Base-by-base conservation (phyloP, 2,113 vertebrate genomes). In the Catharus minimus region DNA sequence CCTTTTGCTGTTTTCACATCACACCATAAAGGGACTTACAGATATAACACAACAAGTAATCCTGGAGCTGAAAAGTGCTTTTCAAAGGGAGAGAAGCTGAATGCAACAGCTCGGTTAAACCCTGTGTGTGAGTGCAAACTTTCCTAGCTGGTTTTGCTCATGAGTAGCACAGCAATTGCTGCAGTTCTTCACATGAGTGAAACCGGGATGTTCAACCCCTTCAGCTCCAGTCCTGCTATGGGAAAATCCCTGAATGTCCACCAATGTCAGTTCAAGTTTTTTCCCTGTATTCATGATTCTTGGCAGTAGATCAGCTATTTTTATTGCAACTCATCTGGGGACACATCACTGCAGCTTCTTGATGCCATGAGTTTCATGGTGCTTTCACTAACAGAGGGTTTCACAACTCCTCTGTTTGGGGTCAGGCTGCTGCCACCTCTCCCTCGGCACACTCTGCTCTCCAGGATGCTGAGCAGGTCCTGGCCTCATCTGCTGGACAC, bases 391-490 rank as follows among this genome's bases (percentile, higher is more conserved):
- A 5, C 14, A 55, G 38, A 74, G 32, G 7, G 16, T 36, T 39
- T 39, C 49, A 61, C 32, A 80, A 4, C 5, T 17, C 8, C 44
- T 79, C 10, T 62, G 36, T 44, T 11, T 57, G 53, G 57, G 36
- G 32, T 36, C 32, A 52, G 22, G 33, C 41, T 56, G 52, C 82
- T 55, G 60, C 56, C 55, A 47, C 14, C 46, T n/a, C 24, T 64
- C 49, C n/a, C 36, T 46, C 22, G 32, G n/a, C 28, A 1, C 41
- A 11, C 38, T 2, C n/a, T 0, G 0, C 57, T 33, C 24, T 18
- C 50, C 5, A 5, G 61, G 8, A 24, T n/a, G 17, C 44, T 1
- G 2, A 84, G 53, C 28, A 16, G 41, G 8, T 56, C 55, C 69
- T 24, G 30, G 28, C 36, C 73, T 89, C 11, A 0, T 33, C 58